Conservation (phyloP, 2,113 vertebrate species). For the Onychorhynchus coronatus region DNA sequence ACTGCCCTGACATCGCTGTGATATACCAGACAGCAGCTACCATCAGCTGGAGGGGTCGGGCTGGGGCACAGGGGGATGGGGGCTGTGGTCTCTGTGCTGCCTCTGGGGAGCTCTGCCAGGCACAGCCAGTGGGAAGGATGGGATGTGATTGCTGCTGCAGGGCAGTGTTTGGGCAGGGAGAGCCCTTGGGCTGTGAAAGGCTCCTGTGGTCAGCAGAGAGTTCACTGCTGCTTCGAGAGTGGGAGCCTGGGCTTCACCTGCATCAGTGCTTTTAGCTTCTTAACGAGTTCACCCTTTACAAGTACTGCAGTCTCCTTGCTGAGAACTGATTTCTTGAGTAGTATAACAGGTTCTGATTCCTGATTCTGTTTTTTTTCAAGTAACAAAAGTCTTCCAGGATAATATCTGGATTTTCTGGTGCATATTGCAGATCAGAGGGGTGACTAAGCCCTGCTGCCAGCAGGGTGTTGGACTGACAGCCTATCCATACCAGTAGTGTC, state of each 20-base stretch:
- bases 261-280: neutral
- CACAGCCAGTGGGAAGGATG: neutral
- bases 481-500: neutral
- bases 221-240: neutral
- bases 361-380: neutral
- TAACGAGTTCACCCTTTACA: neutral
- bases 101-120: fast-evolving
- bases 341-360: neutral
- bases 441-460: neutral
- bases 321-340: neutral
- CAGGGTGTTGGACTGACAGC: neutral
- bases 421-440: neutral
- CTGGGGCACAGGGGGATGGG: neutral
- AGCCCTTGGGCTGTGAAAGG: neutral
- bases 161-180: fast-evolving
- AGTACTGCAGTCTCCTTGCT: neutral
- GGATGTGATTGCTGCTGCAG: neutral
- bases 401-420: neutral
- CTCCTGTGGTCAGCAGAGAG: neutral
- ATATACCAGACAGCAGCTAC: fast-evolving
- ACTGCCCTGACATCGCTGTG: fast-evolving
- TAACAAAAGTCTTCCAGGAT: neutral
- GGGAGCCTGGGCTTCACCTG: neutral
- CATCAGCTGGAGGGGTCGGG: fast-evolving
- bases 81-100: neutral